Percentiles rank a stretch among this genome's conserved stretches.
phyloP scores from a whole-genome alignment of 1,140 invertebrate species.

The Habropoda laboriosa region DNA sequence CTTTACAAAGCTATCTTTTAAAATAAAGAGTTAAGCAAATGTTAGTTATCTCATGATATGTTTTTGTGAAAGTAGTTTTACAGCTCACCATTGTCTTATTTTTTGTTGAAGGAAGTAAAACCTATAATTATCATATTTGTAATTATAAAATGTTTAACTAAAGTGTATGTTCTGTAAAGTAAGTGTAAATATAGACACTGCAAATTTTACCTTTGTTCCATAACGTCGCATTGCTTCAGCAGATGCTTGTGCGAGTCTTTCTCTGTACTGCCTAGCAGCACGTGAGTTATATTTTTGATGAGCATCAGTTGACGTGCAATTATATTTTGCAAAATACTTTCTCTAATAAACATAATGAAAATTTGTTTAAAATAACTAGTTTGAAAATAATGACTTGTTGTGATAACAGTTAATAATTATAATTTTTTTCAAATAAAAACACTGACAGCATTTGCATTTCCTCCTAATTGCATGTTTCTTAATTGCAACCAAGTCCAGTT shows the following conservation, averaged over 20 bases:
- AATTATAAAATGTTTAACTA: slow-evolving; percentile 31
- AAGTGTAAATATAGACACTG: neutral
- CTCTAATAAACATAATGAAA: slow-evolving; percentile 83
- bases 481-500: slow-evolving; percentile 99
- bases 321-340: slow-evolving; percentile 97
- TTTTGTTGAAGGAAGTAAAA: slow-evolving; percentile 73
- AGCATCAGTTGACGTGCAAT: slow-evolving; percentile 94
- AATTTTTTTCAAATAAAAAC: slow-evolving; percentile 23
- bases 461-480: slow-evolving; percentile 98
- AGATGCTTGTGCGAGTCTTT: slow-evolving; percentile 91
- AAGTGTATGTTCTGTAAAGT: slow-evolving; percentile 67
- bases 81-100: slow-evolving; percentile 77
- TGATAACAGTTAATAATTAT: neutral
- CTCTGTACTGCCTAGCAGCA: slow-evolving; percentile 95
- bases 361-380: neutral
- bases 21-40: slow-evolving; percentile 30
- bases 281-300: slow-evolving; percentile 99
- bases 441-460: slow-evolving; percentile 98
- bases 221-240: slow-evolving; percentile 93
- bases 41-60: slow-evolving; percentile 35
- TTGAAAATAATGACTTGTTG: neutral
- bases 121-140: slow-evolving; percentile 76
- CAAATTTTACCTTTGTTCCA: slow-evolving; percentile 90
- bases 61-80: slow-evolving; percentile 52
- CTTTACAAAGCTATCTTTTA: slow-evolving; percentile 31